Conservation (phyloP, 2,113 vertebrate species). For the Mormyrus iriodes region DNA sequence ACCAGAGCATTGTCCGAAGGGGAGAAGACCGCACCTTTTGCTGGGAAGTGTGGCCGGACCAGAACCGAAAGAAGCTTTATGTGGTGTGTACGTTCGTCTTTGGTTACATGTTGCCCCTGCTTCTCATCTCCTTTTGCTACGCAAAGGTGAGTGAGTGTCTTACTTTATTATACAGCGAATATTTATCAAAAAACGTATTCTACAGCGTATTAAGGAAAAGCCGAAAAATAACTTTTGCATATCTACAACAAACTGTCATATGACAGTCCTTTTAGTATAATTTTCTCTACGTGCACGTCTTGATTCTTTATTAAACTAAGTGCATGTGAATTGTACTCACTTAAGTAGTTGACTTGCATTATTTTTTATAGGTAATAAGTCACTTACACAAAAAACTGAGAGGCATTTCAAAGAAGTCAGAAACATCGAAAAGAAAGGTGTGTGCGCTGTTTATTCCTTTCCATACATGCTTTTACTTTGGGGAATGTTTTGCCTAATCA, state of each 20-base stretch:
- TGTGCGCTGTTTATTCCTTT: slow-evolving; percentile 8
- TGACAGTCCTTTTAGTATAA: background rate
- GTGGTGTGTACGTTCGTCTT: slow-evolving; percentile 87
- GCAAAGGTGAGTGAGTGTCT: slow-evolving; percentile 73
- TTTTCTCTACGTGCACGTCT: background rate
- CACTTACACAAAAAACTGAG: slow-evolving; percentile 91
- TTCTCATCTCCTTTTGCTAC: slow-evolving; percentile 95
- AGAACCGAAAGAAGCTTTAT: slow-evolving; percentile 76
- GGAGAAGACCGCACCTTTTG: slow-evolving; percentile 79
- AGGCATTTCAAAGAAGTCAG: slow-evolving; percentile 96
- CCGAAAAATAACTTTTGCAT: background rate
- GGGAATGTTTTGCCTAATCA: background rate
- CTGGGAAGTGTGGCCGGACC: slow-evolving; percentile 85
- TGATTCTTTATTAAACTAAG: background rate
- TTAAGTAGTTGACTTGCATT: background rate
- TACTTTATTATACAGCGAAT: background rate
- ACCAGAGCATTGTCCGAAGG: slow-evolving; percentile 74
- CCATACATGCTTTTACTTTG: background rate
- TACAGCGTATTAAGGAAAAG: background rate
- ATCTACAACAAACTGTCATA: background rate
- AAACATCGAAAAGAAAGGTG: slow-evolving; percentile 98
- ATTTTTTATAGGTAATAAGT: slow-evolving; percentile 81
- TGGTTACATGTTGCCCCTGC: slow-evolving; percentile 83
- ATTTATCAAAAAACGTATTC: background rate
- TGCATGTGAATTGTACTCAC: background rate